Evolutionary conservation across 35 echinoderm and acorn worm species (phyloP), one percentile per base, ranked within the genome.

Genomic region (Apostichopus japonicus): DNA sequence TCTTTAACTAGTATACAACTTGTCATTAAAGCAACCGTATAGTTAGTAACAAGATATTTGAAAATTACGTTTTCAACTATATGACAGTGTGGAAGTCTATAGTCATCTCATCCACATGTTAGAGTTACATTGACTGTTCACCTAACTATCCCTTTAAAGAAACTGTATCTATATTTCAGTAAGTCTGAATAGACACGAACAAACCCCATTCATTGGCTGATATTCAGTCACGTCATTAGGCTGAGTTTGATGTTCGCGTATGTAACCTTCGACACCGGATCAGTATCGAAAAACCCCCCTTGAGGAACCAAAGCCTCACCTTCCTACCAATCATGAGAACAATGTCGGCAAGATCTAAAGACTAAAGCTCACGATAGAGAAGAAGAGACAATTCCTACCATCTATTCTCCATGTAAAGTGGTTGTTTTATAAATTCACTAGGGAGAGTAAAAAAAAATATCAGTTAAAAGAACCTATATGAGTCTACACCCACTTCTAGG

Each of bases 281-380:
- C 71, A 24, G 22, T 75, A 75, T 75, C 71, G 22, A 61, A 67
- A 67, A 75, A 23, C 71, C 71, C 71, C 71, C 71, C 71, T 75
- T 75, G 71, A 75, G 71, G 71, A 75, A 75, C 17, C 17, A 75
- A 61, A 21, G 71, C 71, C n/a, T 75, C 71, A 75, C 71, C 71
- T 75, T 19, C 13, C 13, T 75, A 75, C 71, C 71, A 75, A 75
- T 75, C 71, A 44, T 44, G 33, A 24, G 71, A 75, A 75, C 71
- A 75, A 75, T 75, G 71, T 75, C 71, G 71, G 71, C 21, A 75
- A 75, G 71, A 75, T 75, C 14, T n/a, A 75, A 75, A 75, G 71
- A 75, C 15, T 75, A 24, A 15, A 75, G 6, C 17, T 75, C 71
- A 75, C 1, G 71, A 75, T 24, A 19, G 71, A 67, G 63, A 75